Percentiles rank a stretch among this genome's conserved stretches.
phyloP scores from a whole-genome alignment of 2,888 invertebrate species.

The Myopa testacea region DNA sequence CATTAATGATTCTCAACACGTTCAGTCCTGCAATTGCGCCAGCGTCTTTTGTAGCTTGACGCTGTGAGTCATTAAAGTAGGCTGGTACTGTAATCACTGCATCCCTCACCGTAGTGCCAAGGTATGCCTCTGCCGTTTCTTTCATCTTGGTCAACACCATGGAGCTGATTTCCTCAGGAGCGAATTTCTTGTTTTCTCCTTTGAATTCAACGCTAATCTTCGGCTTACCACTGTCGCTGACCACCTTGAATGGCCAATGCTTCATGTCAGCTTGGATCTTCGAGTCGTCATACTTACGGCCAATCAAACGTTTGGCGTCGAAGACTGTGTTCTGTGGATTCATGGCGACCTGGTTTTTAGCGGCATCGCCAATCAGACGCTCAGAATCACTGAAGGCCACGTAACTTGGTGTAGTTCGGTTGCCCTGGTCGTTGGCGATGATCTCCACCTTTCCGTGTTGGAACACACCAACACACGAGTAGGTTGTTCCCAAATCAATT shows the following conservation, averaged over 20 bases:
- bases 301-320: slow-evolving; percentile 95
- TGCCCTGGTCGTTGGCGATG: slow-evolving; percentile 85
- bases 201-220: slow-evolving; percentile 88
- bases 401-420: slow-evolving; percentile 81
- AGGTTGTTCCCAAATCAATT: slow-evolving; percentile 89
- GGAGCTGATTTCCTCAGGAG: slow-evolving; percentile 91
- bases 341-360: slow-evolving; percentile 88
- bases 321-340: slow-evolving; percentile 90
- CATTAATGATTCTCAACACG: slow-evolving; percentile 91
- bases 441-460: slow-evolving; percentile 87
- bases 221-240: slow-evolving; percentile 82
- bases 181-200: slow-evolving; percentile 88
- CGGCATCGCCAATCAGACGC: slow-evolving; percentile 85
- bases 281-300: slow-evolving; percentile 87
- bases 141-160: slow-evolving; percentile 96
- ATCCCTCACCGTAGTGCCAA: slow-evolving; percentile 85
- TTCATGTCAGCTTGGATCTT: slow-evolving; percentile 95
- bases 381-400: slow-evolving; percentile 89
- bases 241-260: slow-evolving; percentile 92
- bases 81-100: slow-evolving; percentile 93
- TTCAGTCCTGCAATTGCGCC: slow-evolving; percentile 92
- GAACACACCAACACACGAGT: slow-evolving; percentile 86
- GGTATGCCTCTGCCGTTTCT: slow-evolving; percentile 89
- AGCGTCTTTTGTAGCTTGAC: slow-evolving; percentile 94
- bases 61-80: slow-evolving; percentile 90